These are phyloP conservation scores for Tetrapedia diversipes DNA, from an alignment of 2,888 invertebrate genomes.

Conservation along the genomic window DNA sequence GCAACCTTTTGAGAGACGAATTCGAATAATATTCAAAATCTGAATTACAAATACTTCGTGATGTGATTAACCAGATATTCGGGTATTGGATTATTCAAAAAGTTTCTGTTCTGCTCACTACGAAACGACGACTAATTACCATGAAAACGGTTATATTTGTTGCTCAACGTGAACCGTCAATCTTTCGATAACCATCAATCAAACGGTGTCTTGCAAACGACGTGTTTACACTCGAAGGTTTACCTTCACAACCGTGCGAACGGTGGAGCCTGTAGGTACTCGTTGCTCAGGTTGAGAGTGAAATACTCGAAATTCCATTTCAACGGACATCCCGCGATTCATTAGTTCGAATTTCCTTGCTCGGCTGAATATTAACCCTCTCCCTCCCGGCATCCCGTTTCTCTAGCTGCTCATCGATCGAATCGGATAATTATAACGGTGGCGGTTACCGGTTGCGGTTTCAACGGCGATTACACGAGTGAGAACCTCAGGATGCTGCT, in stretches of 20 bases:
- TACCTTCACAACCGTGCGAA: constrained; percentile 11
- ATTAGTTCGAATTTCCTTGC: constrained; percentile 66
- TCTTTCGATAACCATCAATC: constrained; percentile 18
- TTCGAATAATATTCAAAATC: too few species aligned
- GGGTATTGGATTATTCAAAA: too few species aligned
- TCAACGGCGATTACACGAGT: constrained; percentile 50
- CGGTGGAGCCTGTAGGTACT: too few species aligned
- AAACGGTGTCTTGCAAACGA: constrained; percentile 2
- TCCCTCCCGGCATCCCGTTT: constrained; percentile 46
- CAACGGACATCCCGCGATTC: constrained; percentile 52
- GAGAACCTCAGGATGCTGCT: constrained; percentile 54
- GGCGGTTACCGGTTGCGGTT: constrained; percentile 62
- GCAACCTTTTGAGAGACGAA: too few species aligned
- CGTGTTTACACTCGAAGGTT: background rate
- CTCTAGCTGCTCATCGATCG: constrained; percentile 64
- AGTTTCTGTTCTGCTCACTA: too few species aligned
- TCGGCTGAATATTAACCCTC: constrained; percentile 58
- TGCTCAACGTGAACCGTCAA: background rate
- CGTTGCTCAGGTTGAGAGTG: too few species aligned
- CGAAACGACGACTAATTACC: background rate
- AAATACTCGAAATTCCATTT: constrained; percentile 59
- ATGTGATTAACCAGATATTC: too few species aligned
- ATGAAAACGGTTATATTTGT: background rate
- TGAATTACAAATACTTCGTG: too few species aligned
- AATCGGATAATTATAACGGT: constrained; percentile 69